Evolutionary conservation across 2,113 vertebrate species (phyloP).

Genomic region (Montifringilla adamsi): DNA sequence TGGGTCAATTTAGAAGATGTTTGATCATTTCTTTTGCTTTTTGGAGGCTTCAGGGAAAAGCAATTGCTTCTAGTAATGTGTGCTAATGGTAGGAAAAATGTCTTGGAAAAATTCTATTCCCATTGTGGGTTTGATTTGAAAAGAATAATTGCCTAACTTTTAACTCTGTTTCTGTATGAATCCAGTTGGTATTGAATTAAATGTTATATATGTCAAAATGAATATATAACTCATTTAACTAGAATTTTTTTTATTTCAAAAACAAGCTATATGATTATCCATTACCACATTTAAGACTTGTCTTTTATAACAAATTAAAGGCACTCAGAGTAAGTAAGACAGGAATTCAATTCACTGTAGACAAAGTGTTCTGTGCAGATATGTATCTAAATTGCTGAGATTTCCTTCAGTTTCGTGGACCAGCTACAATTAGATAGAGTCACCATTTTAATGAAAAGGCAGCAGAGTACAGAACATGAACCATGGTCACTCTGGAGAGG

Average conservation of each 20-base stretch:
- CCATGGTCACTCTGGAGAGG: background rate
- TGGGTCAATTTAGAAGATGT: slow-evolving; percentile 60
- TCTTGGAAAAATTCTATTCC: slow-evolving; percentile 49
- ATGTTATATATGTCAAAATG: background rate
- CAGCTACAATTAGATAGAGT: background rate
- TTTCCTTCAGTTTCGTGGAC: background rate
- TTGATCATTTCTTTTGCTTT: slow-evolving; percentile 64
- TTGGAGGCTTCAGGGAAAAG: slow-evolving; percentile 55
- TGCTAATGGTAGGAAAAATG: slow-evolving; percentile 49
- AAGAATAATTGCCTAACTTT: slow-evolving; percentile 50
- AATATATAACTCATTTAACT: background rate
- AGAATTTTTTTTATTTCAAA: background rate
- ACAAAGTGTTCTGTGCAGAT: background rate
- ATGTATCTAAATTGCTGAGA: background rate
- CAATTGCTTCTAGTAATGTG: slow-evolving; percentile 56
- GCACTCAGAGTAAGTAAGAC: background rate
- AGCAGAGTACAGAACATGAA: background rate
- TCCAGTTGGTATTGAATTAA: slow-evolving; percentile 3
- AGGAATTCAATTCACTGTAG: background rate
- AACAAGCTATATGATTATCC: background rate
- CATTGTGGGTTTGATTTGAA: slow-evolving; percentile 45
- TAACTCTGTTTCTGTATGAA: slow-evolving; percentile 1
- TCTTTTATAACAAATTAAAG: slow-evolving; percentile 10
- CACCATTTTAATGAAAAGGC: background rate
- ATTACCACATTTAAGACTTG: background rate